These are phyloP conservation scores for Brachymystax lenok DNA, from an alignment of 2,797 vertebrate genomes.

Conservation along the genomic window DNA sequence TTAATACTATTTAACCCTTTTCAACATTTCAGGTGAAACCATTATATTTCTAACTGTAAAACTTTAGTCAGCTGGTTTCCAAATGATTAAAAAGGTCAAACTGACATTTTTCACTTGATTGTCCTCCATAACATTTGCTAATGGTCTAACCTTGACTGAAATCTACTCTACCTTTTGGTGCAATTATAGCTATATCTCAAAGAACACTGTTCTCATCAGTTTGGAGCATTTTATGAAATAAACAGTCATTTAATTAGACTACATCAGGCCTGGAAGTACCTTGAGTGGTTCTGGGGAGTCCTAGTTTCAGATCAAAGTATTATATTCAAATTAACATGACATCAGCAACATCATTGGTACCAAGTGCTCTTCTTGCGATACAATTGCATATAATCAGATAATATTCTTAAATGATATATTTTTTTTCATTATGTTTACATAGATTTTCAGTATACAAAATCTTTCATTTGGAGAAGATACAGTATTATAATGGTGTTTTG, in stretches of 20 bases:
- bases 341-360: background rate
- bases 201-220: background rate
- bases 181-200: background rate
- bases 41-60: background rate
- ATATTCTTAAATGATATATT: background rate
- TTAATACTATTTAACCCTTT: background rate
- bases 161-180: background rate
- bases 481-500: background rate
- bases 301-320: no score
- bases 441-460: background rate
- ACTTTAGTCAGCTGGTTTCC: no score
- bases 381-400: background rate
- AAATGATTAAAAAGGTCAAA: background rate
- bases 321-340: background rate
- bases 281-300: no score
- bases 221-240: background rate
- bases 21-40: background rate
- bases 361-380: background rate
- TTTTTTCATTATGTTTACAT: no score
- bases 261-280: no score
- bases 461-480: background rate
- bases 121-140: constrained; percentile 2
- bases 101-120: constrained; percentile 15
- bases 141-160: background rate
- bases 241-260: background rate